These are phyloP conservation scores for Furcifer pardalis DNA, from an alignment of 2,797 vertebrate genomes.

Conservation along the genomic window DNA sequence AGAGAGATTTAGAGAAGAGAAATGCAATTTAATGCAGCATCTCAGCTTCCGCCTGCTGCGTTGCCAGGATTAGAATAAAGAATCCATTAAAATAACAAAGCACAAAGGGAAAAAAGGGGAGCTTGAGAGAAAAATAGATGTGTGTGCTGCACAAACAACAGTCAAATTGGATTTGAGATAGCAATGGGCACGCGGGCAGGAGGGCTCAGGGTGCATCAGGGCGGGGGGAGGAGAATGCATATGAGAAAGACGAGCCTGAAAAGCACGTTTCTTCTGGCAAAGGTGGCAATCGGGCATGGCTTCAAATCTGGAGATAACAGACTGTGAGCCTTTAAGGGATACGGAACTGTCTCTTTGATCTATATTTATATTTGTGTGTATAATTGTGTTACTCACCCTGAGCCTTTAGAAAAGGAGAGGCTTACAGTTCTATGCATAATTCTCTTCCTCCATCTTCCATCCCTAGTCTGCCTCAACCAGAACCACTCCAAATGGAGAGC, in stretches of 20 bases:
- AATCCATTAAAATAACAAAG: constrained; percentile 49
- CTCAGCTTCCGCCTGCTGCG: constrained; percentile 21
- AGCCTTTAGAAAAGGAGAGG: neutral
- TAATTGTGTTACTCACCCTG: neutral
- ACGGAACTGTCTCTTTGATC: constrained; percentile 12
- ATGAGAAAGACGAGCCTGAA: neutral
- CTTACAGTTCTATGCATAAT: neutral
- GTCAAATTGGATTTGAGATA: constrained; percentile 39
- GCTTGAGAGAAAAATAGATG: constrained; percentile 2
- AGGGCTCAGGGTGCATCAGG: constrained; percentile 1
- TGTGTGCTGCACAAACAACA: constrained; percentile 30
- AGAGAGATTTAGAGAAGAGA: constrained; percentile 14
- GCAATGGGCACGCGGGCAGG: constrained; percentile 5
- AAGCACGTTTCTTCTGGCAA: neutral
- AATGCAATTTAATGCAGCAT: constrained; percentile 40
- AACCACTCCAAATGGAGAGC: neutral
- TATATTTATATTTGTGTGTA: neutral
- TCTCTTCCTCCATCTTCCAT: neutral
- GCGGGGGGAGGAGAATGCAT: constrained; percentile 49
- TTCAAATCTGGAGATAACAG: neutral
- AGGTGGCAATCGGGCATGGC: neutral
- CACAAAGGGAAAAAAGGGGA: constrained; percentile 4
- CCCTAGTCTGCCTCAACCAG: neutral
- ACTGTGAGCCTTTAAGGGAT: neutral
- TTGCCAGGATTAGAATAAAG: constrained; percentile 38